These are phyloP conservation scores for Patella pellucida DNA, from an alignment of 2,888 invertebrate species.

Conservation along the genomic window DNA sequence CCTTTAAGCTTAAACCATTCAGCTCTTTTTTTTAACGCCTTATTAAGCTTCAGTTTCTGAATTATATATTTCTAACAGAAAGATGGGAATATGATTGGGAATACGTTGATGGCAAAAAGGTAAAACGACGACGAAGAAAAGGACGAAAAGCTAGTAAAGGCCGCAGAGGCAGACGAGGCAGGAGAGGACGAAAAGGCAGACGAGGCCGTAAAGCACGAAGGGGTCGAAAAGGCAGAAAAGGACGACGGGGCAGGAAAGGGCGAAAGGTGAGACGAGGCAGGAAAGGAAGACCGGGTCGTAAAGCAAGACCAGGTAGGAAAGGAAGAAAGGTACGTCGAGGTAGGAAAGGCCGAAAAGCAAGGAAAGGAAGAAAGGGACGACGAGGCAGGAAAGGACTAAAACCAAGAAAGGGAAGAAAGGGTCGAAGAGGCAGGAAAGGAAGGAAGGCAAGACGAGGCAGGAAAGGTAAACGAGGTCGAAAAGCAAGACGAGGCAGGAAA, in stretches of 20 bases:
- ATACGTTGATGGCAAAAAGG: background rate
- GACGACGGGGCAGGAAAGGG: background rate
- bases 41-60: too few species aligned
- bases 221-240: background rate
- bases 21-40: too few species aligned
- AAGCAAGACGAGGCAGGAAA: background rate
- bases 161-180: background rate
- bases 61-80: too few species aligned
- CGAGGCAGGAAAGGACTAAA: too few species aligned
- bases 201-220: background rate
- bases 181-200: background rate
- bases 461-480: background rate
- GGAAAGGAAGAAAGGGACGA: too few species aligned
- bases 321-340: too few species aligned
- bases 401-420: too few species aligned
- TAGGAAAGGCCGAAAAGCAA: too few species aligned
- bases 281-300: background rate
- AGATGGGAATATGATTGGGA: slow-evolving; percentile 1
- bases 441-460: background rate
- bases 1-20: too few species aligned
- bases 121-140: background rate
- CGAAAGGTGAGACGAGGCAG: background rate
- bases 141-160: background rate
- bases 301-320: background rate
- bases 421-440: too few species aligned